Evolutionary conservation across 2,113 vertebrate species (phyloP), one percentile per base, ranked within the genome.

Genomic region (Pteropus alecto): DNA sequence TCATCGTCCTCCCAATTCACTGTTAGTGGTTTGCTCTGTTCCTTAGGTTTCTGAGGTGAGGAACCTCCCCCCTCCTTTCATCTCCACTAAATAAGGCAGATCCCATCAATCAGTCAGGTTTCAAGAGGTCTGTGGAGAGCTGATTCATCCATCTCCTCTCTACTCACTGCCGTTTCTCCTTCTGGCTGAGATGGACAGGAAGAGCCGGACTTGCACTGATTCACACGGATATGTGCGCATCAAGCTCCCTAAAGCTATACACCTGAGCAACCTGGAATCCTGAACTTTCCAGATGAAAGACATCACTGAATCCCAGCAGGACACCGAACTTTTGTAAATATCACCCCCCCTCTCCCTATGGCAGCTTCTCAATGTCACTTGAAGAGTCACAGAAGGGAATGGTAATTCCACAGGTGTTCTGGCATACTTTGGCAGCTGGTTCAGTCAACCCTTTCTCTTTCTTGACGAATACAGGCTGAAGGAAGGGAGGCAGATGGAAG

Each of bases 261-360:
- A 26, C 12, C 5, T 13, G 5, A 65, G 38, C 28, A 9, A 33
- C 33, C 58, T 10, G 22, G 33, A 58, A 26, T 60, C 48, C 38
- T 76, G 63, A 74, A 30, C 18, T 65, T 60, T 90, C 79, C 43
- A 74, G 43, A 81, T 1, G 22, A 86, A 89, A 58, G 86, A 13
- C 18, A 46, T 3, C 26, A 21, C 28, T n/a, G 30, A 21, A 41
- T 84, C 74, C 30, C 56, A 87, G 28, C 14, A 24, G 15, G 9
- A 21, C 1, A 43, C 7, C 15, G 33, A 56, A 41, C 30, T 35
- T 63, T 60, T 84, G 76, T 5, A 30, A 87, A 68, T 48, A 33
- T 3, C 22, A 12, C 7, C 38, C n/a, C n/a, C 38, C 24, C 48
- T 24, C 5, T 2, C 7, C 30, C 54, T 10, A 38, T 0, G 43